Percentiles rank a stretch among this genome's conserved stretches.
phyloP scores from a whole-genome alignment of 2,113 vertebrate genomes.

The Chamaea fasciata region DNA sequence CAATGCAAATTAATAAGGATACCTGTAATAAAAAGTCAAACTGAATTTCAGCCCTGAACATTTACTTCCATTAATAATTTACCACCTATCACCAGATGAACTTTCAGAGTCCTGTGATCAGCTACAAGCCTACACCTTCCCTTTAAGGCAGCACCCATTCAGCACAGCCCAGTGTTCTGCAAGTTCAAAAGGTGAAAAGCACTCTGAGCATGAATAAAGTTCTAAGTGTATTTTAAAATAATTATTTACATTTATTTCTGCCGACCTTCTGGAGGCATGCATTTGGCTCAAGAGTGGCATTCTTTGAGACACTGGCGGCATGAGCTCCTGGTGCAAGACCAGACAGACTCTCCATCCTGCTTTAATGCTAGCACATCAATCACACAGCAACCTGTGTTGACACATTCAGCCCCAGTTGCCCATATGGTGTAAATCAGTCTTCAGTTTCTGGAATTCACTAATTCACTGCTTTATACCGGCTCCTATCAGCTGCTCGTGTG shows the following conservation, averaged over 20 bases:
- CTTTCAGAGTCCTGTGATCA: background rate
- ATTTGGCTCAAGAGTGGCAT: conserved; percentile 52
- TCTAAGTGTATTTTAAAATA: conserved; percentile 61
- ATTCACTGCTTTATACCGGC: background rate
- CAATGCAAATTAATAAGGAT: background rate
- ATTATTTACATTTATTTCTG: conserved; percentile 66
- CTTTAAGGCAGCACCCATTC: conserved; percentile 47
- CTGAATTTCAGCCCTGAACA: background rate
- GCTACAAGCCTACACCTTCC: conserved; percentile 18
- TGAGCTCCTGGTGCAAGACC: conserved; percentile 25
- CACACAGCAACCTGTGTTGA: conserved; percentile 32
- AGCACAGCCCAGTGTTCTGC: background rate
- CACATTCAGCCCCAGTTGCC: conserved; percentile 8
- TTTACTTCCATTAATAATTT: conserved; percentile 47
- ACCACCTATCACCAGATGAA: conserved; percentile 30
- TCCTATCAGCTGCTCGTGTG: background rate
- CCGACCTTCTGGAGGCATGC: conserved; percentile 39
- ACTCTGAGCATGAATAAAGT: conserved; percentile 50
- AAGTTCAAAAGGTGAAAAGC: conserved; percentile 62
- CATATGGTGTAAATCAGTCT: conserved; percentile 46
- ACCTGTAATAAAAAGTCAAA: background rate
- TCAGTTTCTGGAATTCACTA: conserved; percentile 6
- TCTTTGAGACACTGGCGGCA: conserved; percentile 40
- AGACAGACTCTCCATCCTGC: conserved; percentile 41
- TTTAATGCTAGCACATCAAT: conserved; percentile 36